Evolutionary conservation across 2,797 vertebrate genomes (phyloP).

Genomic region (Oreochromis mossambicus): DNA sequence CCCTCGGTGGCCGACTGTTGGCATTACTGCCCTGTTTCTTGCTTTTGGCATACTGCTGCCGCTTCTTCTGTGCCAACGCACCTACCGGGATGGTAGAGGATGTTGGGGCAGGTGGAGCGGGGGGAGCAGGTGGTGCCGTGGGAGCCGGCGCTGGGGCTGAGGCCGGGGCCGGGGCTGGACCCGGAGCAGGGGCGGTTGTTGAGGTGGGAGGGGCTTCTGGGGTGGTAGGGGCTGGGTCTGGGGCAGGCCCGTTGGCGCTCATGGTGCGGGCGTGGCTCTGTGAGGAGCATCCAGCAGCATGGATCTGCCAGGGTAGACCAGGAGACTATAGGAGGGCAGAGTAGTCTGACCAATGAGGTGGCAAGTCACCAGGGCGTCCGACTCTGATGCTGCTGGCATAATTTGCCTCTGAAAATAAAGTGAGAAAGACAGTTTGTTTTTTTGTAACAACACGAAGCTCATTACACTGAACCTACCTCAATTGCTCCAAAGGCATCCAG

Average conservation of each 20-base stretch:
- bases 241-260: conserved; percentile 85
- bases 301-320: conserved; percentile 88
- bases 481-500: background rate
- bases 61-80: conserved; percentile 97
- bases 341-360: conserved; percentile 86
- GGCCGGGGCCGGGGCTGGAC: background rate
- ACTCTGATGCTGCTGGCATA: conserved; percentile 96
- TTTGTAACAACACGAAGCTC: background rate
- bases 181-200: conserved; percentile 72
- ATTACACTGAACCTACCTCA: background rate
- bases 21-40: conserved; percentile 96
- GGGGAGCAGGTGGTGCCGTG: conserved; percentile 61
- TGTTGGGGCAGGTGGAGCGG: conserved; percentile 50
- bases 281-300: conserved; percentile 87
- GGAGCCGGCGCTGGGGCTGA: conserved; percentile 79
- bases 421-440: background rate
- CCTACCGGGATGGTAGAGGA: conserved; percentile 85
- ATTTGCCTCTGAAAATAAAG: conserved; percentile 84
- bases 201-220: conserved; percentile 71
- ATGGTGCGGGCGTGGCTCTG: conserved; percentile 94
- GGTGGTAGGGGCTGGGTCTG: conserved; percentile 71
- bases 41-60: conserved; percentile 99
- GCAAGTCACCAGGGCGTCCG: conserved; percentile 89
- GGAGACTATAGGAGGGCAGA: conserved; percentile 82
- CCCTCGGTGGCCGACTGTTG: conserved; percentile 92